Conservation (phyloP, 2,113 vertebrate genomes). For the Cololabis saira region DNA sequence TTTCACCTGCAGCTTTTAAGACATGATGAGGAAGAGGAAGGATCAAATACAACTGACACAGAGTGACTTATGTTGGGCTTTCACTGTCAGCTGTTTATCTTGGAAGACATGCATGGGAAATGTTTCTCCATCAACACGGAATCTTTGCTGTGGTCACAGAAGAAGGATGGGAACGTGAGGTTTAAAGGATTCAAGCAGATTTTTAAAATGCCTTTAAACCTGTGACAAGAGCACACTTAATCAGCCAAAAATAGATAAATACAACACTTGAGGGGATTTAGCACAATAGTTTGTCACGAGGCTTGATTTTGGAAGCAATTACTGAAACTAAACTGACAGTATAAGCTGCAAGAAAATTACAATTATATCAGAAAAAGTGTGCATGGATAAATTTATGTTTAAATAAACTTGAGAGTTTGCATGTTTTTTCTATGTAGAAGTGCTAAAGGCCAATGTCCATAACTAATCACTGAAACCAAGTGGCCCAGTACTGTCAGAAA, state of each 20-base stretch:
- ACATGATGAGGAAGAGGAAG: constrained; percentile 19
- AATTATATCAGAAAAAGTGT: too few relatives aligned
- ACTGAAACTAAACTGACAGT: too few relatives aligned
- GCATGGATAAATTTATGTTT: too few relatives aligned
- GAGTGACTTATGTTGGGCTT: constrained; percentile 33
- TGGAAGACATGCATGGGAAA: constrained; percentile 19
- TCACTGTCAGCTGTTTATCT: constrained; percentile 52
- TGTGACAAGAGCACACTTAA: not conserved
- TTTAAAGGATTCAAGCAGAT: not conserved
- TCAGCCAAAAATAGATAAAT: too few relatives aligned
- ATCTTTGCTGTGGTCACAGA: constrained; percentile 1
- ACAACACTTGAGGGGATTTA: too few relatives aligned
- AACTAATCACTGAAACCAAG: constrained; percentile 59
- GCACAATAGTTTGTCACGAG: too few relatives aligned
- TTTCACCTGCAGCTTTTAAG: constrained; percentile 24
- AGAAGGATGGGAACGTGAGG: not conserved
- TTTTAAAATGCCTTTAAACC: not conserved
- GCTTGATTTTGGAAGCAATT: too few relatives aligned
- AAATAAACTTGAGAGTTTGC: too few relatives aligned
- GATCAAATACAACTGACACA: constrained; percentile 24
- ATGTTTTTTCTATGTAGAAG: not conserved
- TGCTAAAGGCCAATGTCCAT: constrained; percentile 36
- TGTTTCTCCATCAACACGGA: constrained; percentile 29
- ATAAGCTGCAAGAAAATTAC: too few relatives aligned
- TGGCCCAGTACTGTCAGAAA: constrained; percentile 60